These are phyloP conservation scores for Tetramorium bicarinatum DNA, from an alignment of 2,888 invertebrate species.

Conservation along the genomic window DNA sequence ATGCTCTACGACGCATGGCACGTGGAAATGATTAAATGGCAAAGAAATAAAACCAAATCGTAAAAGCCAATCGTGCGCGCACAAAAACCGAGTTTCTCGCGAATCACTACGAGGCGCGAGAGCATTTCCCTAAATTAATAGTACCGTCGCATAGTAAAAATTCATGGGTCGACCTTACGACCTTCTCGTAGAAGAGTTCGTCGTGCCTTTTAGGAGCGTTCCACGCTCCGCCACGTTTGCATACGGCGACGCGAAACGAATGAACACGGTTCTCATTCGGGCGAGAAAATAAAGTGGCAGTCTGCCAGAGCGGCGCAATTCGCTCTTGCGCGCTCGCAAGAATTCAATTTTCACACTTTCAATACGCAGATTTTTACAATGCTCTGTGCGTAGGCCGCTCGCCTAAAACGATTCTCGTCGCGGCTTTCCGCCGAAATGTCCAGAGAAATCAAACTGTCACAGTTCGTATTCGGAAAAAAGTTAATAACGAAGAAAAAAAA, in stretches of 20 bases:
- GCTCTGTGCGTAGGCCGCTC: background rate
- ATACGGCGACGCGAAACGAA: slow-evolving; percentile 48
- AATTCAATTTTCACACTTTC: slow-evolving; percentile 48
- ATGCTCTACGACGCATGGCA: background rate
- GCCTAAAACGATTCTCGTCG: slow-evolving; percentile 7
- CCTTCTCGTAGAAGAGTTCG: slow-evolving; percentile 9
- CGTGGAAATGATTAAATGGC: slow-evolving; percentile 20
- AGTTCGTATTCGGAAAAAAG: background rate
- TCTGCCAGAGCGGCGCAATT: slow-evolving; percentile 39
- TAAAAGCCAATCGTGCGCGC: background rate
- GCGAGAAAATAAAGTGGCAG: slow-evolving; percentile 47
- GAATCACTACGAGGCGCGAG: slow-evolving; percentile 4
- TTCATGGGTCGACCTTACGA: slow-evolving; percentile 32
- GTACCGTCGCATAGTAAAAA: slow-evolving; percentile 28
- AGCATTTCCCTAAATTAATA: slow-evolving; percentile 28
- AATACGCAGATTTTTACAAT: slow-evolving; percentile 46
- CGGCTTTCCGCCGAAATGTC: background rate
- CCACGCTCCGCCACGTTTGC: slow-evolving; percentile 38
- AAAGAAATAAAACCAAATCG: background rate
- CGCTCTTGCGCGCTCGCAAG: slow-evolving; percentile 29
- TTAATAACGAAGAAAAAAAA: background rate
- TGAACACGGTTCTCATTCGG: slow-evolving; percentile 36
- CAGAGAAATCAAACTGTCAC: background rate
- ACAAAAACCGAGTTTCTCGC: slow-evolving; percentile 9
- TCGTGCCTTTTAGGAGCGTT: slow-evolving; percentile 30